Evolutionary conservation across 23 tunicate genomes (phyloP).

Genomic region (Pegea sp.): DNA sequence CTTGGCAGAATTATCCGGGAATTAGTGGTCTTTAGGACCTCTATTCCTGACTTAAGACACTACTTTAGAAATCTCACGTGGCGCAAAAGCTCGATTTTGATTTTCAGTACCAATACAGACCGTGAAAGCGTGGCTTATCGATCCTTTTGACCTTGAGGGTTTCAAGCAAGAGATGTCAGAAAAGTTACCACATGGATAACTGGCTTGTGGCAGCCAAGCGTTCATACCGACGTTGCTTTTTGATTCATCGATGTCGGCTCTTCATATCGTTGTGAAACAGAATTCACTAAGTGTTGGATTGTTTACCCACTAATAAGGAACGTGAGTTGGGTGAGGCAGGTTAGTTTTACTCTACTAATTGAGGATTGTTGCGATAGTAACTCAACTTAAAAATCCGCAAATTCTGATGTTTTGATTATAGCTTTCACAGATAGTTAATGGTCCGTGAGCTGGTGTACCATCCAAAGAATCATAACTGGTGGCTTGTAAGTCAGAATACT

Average conservation of each 20-base stretch:
- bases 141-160: conserved; percentile 21
- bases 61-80: conserved; percentile 12
- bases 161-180: conserved; percentile 37
- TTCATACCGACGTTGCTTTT: conserved; percentile 39
- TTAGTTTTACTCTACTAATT: conserved; percentile 10
- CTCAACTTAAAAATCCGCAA: background rate
- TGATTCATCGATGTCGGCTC: conserved; percentile 32
- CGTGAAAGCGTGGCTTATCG: conserved; percentile 30
- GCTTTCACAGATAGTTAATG: background rate
- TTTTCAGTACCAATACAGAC: conserved; percentile 6
- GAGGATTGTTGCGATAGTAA: conserved; percentile 2
- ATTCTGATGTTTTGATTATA: background rate
- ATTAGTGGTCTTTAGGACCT: too few species aligned
- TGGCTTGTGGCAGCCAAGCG: conserved; percentile 32
- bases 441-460: background rate
- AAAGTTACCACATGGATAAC: conserved; percentile 31
- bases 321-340: conserved; percentile 26
- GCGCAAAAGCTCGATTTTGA: conserved; percentile 5
- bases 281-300: conserved; percentile 16
- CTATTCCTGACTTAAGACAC: too few species aligned
- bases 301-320: conserved; percentile 15
- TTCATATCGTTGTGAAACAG: conserved; percentile 18
- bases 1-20: too few species aligned
- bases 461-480: background rate
- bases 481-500: background rate